phyloP scores from a whole-genome alignment of 2,888 invertebrate genomes.

The Dyspetes luteomarginatus region DNA sequence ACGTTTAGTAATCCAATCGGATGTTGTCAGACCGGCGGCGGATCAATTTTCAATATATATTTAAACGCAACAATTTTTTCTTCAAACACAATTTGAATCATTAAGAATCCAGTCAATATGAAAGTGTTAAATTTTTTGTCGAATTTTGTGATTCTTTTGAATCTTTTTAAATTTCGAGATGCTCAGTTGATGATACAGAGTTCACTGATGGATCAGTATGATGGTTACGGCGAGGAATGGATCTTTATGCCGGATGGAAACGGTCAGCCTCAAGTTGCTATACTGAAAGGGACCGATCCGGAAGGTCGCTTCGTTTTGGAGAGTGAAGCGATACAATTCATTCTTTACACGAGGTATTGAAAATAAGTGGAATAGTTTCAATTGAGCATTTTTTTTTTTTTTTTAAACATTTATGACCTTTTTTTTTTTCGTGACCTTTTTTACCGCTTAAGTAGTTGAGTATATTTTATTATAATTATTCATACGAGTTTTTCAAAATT shows the following conservation, averaged over 20 bases:
- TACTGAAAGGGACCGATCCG: constrained; percentile 75
- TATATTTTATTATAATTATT: no score
- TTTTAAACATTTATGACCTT: background rate
- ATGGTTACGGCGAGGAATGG: constrained; percentile 82
- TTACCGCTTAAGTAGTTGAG: no score
- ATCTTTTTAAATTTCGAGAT: constrained; percentile 11
- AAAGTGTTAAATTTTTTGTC: background rate
- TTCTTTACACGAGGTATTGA: constrained; percentile 79
- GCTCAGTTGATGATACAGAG: constrained; percentile 65
- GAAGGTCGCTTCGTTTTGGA: constrained; percentile 73
- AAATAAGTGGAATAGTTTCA: background rate
- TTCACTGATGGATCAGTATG: constrained; percentile 77
- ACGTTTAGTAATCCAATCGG: constrained; percentile 50
- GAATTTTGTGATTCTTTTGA: constrained; percentile 25
- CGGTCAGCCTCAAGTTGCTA: constrained; percentile 80
- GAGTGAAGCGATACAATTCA: constrained; percentile 74
- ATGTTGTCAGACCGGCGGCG: constrained; percentile 5
- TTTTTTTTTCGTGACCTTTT: no score
- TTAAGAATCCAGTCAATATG: constrained; percentile 18
- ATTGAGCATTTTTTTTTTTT: background rate
- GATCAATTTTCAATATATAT: constrained; percentile 1
- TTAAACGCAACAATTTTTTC: no score
- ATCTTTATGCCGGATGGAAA: constrained; percentile 83
- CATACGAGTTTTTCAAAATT: constrained; percentile 76
- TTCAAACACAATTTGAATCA: background rate